Base-by-base conservation (phyloP, 2,888 invertebrate species). In the Himalopsyche anomala region DNA sequence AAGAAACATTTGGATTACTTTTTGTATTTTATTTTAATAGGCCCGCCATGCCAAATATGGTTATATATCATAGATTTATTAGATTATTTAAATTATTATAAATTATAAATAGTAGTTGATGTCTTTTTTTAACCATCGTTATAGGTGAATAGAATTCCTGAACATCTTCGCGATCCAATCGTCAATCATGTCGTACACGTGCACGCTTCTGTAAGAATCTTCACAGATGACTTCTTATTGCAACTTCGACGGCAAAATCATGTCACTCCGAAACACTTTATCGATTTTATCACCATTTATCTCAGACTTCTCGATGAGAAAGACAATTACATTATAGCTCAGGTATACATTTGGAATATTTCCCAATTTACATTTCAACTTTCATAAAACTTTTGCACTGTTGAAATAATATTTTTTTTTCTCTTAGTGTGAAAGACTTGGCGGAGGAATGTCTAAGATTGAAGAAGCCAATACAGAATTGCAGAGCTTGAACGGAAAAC, bases 181-280 rank as follows among this genome's bases (percentile, higher is more conserved):
- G 96, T 98, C 1, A 94, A 95, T 79, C 98, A 98, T 90, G 96
- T 97, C 0, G 98, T 98, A 0, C 95, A 97, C 90, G 97, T 97
- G 0, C 98, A 98, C 91, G 94, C 95, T 89, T 95, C 95, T 0
- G 95, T 98, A 9, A 95, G 94, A 62, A 91, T 93, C 0, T 98
- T 96, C 91, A 96, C 96, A 0, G 90, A 90, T 0, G 96, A 96
- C 89, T 98, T 97, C 90, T 91, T 95, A 40, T 91, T 94, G 86
- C 96, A 96, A 87, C 91, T 98, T 82, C 93, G 98, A 19, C 93
- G 98, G 15, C 95, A 94, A 90, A 98, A 98, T 92, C 98, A 96
- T 91, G 97, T 98, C 2, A 98, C 98, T 0, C 98, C 98, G 0
- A 98, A 97, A 89, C 98, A 98, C 90, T 98, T 97, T 91, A 93